Percentiles rank a stretch among this genome's conserved stretches.
Conservation (phyloP, 2,888 invertebrate species). For the Drosophila antonietae region DNA sequence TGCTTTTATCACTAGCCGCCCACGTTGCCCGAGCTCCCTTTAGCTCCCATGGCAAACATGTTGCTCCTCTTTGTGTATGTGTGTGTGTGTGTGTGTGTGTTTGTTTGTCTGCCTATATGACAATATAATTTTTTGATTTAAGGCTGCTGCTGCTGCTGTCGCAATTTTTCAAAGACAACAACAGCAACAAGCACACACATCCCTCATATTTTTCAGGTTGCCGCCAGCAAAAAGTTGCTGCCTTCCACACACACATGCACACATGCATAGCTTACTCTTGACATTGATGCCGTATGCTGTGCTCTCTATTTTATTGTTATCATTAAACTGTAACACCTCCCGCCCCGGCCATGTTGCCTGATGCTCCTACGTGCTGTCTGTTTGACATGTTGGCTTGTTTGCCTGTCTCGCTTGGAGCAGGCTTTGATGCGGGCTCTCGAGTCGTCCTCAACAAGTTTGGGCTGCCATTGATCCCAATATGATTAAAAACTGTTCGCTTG, state of each 20-base stretch:
- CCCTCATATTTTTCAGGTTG: slow-evolving; percentile 62
- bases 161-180: slow-evolving; percentile 67
- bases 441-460: slow-evolving; percentile 71
- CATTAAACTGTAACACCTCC: slow-evolving; percentile 75
- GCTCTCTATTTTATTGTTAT: slow-evolving; percentile 78
- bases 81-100: slow-evolving; percentile 25
- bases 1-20: slow-evolving; percentile 59
- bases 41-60: slow-evolving; percentile 60
- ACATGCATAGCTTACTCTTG: slow-evolving; percentile 50
- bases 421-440: slow-evolving; percentile 52
- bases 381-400: slow-evolving; percentile 57
- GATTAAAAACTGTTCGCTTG: slow-evolving; percentile 73
- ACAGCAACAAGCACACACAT: slow-evolving; percentile 1
- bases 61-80: slow-evolving; percentile 47
- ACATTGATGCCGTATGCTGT: slow-evolving; percentile 74
- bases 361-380: slow-evolving; percentile 10
- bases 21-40: slow-evolving; percentile 16
- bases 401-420: slow-evolving; percentile 28
- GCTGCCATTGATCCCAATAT: slow-evolving; percentile 70
- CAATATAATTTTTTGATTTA: slow-evolving; percentile 79
- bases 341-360: neutral
- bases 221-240: slow-evolving; percentile 61
- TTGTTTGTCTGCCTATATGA: slow-evolving; percentile 71
- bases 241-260: slow-evolving; percentile 28
- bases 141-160: slow-evolving; percentile 69